phyloP scores from a whole-genome alignment of 1,140 invertebrate genomes.

The Rhyacophila brunnea region DNA sequence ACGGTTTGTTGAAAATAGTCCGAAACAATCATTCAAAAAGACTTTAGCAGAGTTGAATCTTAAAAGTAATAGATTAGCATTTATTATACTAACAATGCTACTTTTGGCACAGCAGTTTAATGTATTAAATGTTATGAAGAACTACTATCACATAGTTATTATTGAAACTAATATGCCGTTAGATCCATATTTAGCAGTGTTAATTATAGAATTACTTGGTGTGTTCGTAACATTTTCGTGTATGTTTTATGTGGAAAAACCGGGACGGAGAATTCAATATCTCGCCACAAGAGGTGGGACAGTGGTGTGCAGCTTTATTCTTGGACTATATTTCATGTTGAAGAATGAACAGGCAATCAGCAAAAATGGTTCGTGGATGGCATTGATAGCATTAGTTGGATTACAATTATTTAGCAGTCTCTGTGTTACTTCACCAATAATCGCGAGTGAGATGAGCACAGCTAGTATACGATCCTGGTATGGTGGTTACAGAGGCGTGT shows the following conservation, averaged over 20 bases:
- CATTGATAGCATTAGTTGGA: not conserved
- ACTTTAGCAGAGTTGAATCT: slow-evolving; percentile 4
- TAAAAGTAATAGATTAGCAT: slow-evolving; percentile 4
- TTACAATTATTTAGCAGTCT: slow-evolving; percentile 2
- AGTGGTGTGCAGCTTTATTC: not conserved
- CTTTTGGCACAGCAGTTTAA: slow-evolving; percentile 5
- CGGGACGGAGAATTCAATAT: not conserved
- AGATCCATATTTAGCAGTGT: not conserved
- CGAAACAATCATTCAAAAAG: slow-evolving; percentile 24
- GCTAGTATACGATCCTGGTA: not conserved
- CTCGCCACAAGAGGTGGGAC: not conserved
- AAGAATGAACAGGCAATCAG: not conserved
- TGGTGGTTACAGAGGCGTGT: slow-evolving; percentile 3
- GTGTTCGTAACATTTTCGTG: not conserved
- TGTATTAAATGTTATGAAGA: slow-evolving; percentile 6
- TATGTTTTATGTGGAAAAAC: not conserved
- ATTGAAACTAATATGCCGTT: slow-evolving; percentile 1
- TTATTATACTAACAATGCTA: not conserved
- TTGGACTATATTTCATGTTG: slow-evolving; percentile 12
- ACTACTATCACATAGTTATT: slow-evolving; percentile 3
- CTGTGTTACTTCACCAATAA: not conserved
- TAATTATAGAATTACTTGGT: not conserved
- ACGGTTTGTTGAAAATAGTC: slow-evolving; percentile 2
- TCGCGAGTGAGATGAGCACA: slow-evolving; percentile 34
- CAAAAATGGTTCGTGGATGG: not conserved